Percentiles rank a stretch among this genome's conserved stretches.
Evolutionary conservation across 2,797 vertebrate genomes (phyloP).

Genomic region (Acestrorhynchus altus): DNA sequence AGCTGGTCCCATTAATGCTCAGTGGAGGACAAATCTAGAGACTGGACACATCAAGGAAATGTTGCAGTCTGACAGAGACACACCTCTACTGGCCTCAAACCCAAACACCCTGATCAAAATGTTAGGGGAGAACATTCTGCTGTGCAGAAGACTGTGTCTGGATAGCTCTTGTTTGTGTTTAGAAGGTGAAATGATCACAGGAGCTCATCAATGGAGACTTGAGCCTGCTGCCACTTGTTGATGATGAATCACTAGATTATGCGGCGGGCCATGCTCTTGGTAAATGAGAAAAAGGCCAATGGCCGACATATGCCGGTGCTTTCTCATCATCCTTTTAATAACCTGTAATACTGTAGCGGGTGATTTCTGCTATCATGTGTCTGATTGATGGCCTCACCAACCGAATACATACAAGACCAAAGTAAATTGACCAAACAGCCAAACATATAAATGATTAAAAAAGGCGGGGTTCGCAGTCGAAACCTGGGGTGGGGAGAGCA

Average conservation of each 20-base stretch:
- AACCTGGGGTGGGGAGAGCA: constrained; percentile 73
- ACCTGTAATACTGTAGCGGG: constrained; percentile 85
- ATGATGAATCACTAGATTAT: constrained; percentile 83
- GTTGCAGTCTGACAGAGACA: background rate
- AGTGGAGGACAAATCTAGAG: no score
- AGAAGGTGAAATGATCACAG: constrained; percentile 61
- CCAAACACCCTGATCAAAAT: background rate
- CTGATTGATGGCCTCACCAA: constrained; percentile 89
- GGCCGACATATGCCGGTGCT: constrained; percentile 75
- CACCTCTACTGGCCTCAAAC: background rate
- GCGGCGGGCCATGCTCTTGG: constrained; percentile 73
- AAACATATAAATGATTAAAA: constrained; percentile 99
- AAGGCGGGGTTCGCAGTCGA: constrained; percentile 79
- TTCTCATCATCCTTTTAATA: constrained; percentile 89
- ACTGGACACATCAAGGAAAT: no score
- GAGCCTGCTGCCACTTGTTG: constrained; percentile 81
- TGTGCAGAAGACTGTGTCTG: background rate
- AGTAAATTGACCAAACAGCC: constrained; percentile 88
- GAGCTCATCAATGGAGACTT: constrained; percentile 71
- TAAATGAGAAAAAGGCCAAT: constrained; percentile 82
- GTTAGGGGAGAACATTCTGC: background rate
- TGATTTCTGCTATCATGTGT: constrained; percentile 81
- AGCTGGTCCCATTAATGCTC: no score
- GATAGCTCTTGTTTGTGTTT: constrained; percentile 47
- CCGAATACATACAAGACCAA: constrained; percentile 84